phyloP scores from a whole-genome alignment of 2,797 vertebrate species.

The Tauraco hartlaubi region DNA sequence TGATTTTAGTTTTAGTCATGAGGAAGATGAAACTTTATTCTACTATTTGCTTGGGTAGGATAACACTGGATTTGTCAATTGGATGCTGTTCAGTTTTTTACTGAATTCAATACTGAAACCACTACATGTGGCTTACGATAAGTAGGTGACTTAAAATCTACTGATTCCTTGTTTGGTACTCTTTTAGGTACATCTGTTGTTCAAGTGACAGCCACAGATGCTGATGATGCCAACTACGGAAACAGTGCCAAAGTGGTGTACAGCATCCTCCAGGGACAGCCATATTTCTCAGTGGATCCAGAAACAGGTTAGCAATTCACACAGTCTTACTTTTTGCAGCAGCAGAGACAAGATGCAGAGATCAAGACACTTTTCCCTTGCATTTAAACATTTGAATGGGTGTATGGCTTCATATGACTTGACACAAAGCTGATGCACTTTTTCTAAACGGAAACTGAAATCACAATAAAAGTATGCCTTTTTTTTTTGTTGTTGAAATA shows the following conservation, averaged over 20 bases:
- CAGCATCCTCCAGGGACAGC: slow-evolving; percentile 96
- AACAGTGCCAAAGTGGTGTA: slow-evolving; percentile 97
- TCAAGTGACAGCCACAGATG: slow-evolving; percentile 92
- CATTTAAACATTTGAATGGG: neutral
- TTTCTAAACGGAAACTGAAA: neutral
- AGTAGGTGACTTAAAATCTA: neutral
- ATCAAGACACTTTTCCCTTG: neutral
- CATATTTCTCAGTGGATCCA: slow-evolving; percentile 96
- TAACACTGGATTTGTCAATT: neutral
- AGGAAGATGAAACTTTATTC: neutral
- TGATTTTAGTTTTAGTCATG: neutral
- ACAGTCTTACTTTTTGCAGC: neutral
- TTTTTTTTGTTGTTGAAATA: neutral
- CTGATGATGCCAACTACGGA: slow-evolving; percentile 94
- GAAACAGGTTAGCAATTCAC: slow-evolving; percentile 86
- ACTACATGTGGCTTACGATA: neutral
- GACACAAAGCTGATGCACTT: rapidly evolving
- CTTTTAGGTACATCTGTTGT: slow-evolving; percentile 91
- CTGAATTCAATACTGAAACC: neutral
- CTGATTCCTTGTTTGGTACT: slow-evolving; percentile 23
- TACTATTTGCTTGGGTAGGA: neutral
- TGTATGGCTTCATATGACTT: neutral
- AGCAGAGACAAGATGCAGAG: neutral
- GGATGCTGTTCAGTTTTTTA: neutral
- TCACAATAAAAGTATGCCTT: neutral